Evolutionary conservation across 2,113 vertebrate species (phyloP).

Genomic region (Callorhinus ursinus): DNA sequence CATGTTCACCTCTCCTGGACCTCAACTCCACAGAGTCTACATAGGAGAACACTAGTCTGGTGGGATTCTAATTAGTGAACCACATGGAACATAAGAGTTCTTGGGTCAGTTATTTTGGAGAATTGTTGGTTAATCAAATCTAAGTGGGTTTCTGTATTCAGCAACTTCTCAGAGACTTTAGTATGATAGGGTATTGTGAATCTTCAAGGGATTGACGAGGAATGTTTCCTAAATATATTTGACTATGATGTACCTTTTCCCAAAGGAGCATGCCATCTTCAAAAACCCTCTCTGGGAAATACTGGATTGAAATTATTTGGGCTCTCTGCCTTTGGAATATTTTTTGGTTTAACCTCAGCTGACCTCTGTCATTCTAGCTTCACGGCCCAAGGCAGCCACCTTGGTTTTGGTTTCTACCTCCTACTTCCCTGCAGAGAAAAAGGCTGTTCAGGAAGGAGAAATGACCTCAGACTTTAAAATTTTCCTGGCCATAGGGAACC

Average conservation of each 20-base stretch:
- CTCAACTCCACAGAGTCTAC: not conserved
- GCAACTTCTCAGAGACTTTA: not conserved
- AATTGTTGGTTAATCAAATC: not conserved
- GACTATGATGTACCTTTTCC: not conserved
- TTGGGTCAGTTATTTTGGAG: not conserved
- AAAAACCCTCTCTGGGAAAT: not conserved
- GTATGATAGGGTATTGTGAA: not conserved
- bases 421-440: constrained; percentile 40
- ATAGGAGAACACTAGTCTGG: not conserved
- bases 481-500: constrained; percentile 28
- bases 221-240: not conserved
- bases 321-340: not conserved
- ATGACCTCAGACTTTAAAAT: constrained; percentile 51
- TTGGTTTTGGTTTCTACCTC: constrained; percentile 11
- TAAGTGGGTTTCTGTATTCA: not conserved
- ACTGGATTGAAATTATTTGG: not conserved
- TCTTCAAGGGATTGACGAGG: not conserved
- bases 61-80: not conserved
- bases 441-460: constrained; percentile 31
- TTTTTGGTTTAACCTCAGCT: not conserved
- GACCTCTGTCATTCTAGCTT: not conserved
- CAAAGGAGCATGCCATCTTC: not conserved
- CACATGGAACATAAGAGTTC: not conserved
- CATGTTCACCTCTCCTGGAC: not conserved
- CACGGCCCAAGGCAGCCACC: not conserved